These are phyloP conservation scores for Microtus montanus DNA, from an alignment of 2,113 vertebrate species.

Conservation along the genomic window DNA sequence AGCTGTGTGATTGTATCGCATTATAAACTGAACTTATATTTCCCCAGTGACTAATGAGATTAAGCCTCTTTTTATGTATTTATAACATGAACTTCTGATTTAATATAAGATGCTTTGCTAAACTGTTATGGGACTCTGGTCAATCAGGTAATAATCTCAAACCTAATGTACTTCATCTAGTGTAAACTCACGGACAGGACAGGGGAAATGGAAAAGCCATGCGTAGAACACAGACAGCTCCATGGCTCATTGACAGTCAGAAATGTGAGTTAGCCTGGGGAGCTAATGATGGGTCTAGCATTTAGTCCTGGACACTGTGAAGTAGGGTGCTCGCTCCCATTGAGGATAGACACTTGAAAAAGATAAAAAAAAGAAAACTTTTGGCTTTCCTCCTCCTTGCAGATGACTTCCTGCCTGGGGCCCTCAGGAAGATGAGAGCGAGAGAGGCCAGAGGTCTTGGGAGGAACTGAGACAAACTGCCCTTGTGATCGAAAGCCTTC, in stretches of 20 bases:
- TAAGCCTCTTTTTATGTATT: neutral
- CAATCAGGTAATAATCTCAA: neutral
- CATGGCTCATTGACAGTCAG: neutral
- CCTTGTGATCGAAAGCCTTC: neutral
- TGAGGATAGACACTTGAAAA: neutral
- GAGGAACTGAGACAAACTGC: neutral
- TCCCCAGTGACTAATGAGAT: neutral
- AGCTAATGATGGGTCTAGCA: neutral
- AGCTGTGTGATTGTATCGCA: neutral
- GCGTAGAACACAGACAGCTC: neutral
- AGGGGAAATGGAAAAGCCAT: neutral
- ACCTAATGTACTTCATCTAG: neutral
- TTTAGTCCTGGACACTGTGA: neutral
- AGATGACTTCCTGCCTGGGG: neutral
- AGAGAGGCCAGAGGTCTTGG: neutral
- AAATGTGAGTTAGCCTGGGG: neutral
- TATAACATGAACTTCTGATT: conserved; percentile 9
- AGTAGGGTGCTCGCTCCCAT: neutral
- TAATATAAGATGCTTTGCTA: conserved; percentile 1
- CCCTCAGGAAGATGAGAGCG: neutral
- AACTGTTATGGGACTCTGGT: neutral
- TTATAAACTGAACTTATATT: conserved; percentile 14
- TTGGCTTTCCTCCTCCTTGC: neutral
- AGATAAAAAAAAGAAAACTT: neutral
- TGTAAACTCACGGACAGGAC: neutral